Evolutionary conservation across 2,888 invertebrate species (phyloP).

Genomic region (Calameuta filiformis): DNA sequence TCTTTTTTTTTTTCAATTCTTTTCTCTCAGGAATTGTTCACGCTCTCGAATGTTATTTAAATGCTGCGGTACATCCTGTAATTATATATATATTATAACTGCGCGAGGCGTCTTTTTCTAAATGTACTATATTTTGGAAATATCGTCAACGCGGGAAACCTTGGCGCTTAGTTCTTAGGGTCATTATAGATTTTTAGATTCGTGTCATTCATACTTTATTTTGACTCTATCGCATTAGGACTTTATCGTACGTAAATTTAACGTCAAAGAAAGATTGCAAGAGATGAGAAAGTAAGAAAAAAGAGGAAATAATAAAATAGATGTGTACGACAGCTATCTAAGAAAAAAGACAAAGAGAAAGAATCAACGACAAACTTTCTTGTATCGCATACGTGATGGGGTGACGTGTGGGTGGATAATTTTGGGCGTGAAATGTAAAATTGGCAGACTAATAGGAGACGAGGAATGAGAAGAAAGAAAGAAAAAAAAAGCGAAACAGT

Average conservation of each 20-base stretch:
- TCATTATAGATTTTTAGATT: constrained; percentile 33
- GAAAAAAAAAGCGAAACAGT: constrained; percentile 17
- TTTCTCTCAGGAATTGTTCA: neutral
- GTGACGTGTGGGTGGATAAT: neutral
- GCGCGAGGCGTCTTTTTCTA: constrained; percentile 45
- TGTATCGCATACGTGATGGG: constrained; percentile 45
- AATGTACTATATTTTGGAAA: constrained; percentile 49
- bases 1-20: neutral
- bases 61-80: neutral
- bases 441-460: constrained; percentile 14
- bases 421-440: neutral
- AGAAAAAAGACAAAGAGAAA: constrained; percentile 25
- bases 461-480: constrained; percentile 23
- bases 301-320: constrained; percentile 26
- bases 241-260: constrained; percentile 18
- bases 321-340: constrained; percentile 44
- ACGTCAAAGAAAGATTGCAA: constrained; percentile 20
- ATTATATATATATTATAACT: constrained; percentile 6
- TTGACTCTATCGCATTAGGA: constrained; percentile 31
- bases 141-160: constrained; percentile 41
- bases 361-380: constrained; percentile 42
- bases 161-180: constrained; percentile 43
- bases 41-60: neutral
- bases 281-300: constrained; percentile 15
- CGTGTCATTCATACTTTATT: constrained; percentile 18